phyloP scores from a whole-genome alignment of 2,888 invertebrate genomes.

The Nephrotoma appendiculata region DNA sequence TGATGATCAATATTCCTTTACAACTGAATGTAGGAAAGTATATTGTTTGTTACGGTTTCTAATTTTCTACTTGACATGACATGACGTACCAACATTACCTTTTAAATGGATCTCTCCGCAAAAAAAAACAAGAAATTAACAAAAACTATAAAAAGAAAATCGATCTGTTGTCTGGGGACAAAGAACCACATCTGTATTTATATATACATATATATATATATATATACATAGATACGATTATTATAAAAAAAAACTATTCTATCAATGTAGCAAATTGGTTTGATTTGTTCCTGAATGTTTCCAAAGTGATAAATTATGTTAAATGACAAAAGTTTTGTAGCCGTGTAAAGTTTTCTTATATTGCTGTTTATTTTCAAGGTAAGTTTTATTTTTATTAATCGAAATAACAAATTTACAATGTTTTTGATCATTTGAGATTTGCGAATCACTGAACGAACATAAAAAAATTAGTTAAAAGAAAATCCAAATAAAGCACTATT shows the following conservation, averaged over 20 bases:
- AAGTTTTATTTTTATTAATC: not conserved
- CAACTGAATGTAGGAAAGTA: not conserved
- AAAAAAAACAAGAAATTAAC: not conserved
- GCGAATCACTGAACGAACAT: not conserved
- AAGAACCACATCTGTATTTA: not conserved
- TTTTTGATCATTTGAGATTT: not conserved
- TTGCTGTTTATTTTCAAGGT: not conserved
- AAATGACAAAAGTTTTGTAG: not conserved
- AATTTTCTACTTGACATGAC: not conserved
- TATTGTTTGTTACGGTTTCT: not conserved
- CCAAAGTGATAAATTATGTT: not conserved
- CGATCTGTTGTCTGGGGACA: not conserved
- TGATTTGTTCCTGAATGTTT: not conserved
- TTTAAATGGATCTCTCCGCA: not conserved
- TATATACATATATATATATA: not conserved
- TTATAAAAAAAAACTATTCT: not conserved
- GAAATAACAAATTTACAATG: not conserved
- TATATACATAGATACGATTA: not conserved
- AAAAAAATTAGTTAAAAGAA: not conserved
- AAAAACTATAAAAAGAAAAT: not conserved
- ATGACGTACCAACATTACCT: not conserved
- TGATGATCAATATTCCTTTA: not conserved
- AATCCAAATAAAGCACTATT: not conserved
- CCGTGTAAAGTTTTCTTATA: not conserved
- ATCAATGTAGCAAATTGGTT: not conserved